Conservation (phyloP, 2,888 invertebrate genomes). For the Crioceris asparagi region DNA sequence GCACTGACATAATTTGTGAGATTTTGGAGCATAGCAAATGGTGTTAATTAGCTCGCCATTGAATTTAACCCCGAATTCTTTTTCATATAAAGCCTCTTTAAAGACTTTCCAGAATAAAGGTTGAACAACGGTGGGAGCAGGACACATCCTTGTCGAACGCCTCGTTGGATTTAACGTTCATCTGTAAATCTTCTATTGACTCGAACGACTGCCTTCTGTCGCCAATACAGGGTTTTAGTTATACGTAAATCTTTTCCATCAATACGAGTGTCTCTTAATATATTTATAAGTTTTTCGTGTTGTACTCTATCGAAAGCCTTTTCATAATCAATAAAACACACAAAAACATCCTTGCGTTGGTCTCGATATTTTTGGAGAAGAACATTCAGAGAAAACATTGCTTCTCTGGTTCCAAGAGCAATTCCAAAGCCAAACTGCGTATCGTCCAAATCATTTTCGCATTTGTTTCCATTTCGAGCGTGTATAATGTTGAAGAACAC, state of each 20-base stretch:
- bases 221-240: conserved; percentile 5
- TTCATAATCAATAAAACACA: conserved; percentile 9
- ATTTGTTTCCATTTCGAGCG: conserved; percentile 4
- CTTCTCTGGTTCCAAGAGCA: conserved; percentile 11
- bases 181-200: conserved; percentile 8
- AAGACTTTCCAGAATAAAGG: too few relatives aligned
- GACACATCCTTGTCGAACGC: too few relatives aligned
- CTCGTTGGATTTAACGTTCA: too few relatives aligned
- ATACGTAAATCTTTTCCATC: conserved; percentile 2
- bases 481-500: conserved; percentile 7
- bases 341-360: conserved; percentile 7
- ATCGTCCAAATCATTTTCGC: conserved; percentile 8
- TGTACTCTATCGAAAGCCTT: conserved; percentile 12
- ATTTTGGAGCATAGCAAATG: too few relatives aligned
- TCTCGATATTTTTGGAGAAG: conserved; percentile 10
- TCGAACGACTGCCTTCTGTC: conserved; percentile 2
- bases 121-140: too few relatives aligned
- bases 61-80: too few relatives aligned
- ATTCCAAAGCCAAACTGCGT: conserved; percentile 11
- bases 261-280: conserved; percentile 2
- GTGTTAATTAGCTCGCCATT: too few relatives aligned
- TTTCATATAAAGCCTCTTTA: too few relatives aligned
- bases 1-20: too few relatives aligned
- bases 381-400: conserved; percentile 8
- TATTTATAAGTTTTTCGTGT: conserved; percentile 9